phyloP scores from a whole-genome alignment of 2,113 vertebrate genomes.

The Limnothrissa miodon region DNA sequence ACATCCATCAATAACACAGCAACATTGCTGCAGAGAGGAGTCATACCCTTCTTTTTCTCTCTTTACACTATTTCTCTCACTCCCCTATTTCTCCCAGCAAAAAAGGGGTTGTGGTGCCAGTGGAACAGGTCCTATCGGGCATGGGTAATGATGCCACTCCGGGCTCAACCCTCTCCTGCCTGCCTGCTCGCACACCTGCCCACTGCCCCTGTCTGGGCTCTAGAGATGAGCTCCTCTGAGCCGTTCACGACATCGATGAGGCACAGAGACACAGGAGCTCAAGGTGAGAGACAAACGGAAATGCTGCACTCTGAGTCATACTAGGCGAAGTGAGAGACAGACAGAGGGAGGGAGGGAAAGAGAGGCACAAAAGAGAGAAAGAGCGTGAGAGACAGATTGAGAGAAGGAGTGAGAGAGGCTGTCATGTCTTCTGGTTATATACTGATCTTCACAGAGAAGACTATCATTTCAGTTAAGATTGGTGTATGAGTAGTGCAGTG shows the following conservation, averaged over 20 bases:
- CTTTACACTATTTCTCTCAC: too few relatives aligned
- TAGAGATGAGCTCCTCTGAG: neutral
- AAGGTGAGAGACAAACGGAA: neutral
- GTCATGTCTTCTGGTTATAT: too few relatives aligned
- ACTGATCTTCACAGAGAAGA: too few relatives aligned
- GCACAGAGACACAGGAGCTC: neutral
- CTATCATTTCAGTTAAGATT: too few relatives aligned
- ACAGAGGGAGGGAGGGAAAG: slow-evolving; percentile 6
- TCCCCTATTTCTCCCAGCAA: neutral
- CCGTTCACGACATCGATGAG: neutral
- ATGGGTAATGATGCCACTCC: neutral
- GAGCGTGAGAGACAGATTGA: slow-evolving; percentile 15
- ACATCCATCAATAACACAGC: too few relatives aligned
- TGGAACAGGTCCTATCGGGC: neutral
- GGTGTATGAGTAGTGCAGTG: too few relatives aligned
- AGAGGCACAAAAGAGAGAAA: neutral
- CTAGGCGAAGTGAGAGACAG: neutral
- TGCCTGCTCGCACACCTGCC: too few relatives aligned
- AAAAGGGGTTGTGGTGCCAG: neutral
- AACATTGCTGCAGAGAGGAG: neutral
- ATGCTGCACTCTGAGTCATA: neutral
- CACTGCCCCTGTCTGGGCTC: neutral
- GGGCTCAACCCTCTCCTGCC: neutral
- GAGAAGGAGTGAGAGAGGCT: slow-evolving; percentile 14
- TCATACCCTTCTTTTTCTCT: neutral